These are phyloP conservation scores for Tympanoctomys barrerae DNA, from an alignment of 2,797 vertebrate genomes.

Conservation along the genomic window DNA sequence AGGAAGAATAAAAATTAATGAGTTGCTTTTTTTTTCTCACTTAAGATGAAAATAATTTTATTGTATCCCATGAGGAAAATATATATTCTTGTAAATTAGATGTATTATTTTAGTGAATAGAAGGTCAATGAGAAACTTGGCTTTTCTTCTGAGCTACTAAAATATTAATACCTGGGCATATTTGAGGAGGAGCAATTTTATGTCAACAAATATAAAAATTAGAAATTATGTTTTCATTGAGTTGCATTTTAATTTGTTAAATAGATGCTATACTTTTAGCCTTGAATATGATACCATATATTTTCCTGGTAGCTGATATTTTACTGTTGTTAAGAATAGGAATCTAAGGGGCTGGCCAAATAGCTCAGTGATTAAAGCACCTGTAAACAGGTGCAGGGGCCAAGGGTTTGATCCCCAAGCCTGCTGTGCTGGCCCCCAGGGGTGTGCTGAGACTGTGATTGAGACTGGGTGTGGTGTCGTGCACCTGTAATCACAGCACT, in stretches of 20 bases:
- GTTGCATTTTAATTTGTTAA: constrained; percentile 49
- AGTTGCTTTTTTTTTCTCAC: constrained; percentile 56
- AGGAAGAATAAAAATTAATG: constrained; percentile 66
- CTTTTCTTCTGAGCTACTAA: constrained; percentile 71
- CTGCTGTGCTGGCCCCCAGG: no score
- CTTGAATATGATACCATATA: background rate
- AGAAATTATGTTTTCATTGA: constrained; percentile 2
- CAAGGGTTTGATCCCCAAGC: no score
- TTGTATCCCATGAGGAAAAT: constrained; percentile 70
- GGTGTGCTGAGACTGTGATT: no score
- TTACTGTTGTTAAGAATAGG: constrained; percentile 18
- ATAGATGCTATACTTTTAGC: background rate
- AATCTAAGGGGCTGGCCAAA: no score
- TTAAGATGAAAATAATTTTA: constrained; percentile 68
- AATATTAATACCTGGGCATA: constrained; percentile 74
- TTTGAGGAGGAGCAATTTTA: constrained; percentile 42
- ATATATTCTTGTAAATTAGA: constrained; percentile 71
- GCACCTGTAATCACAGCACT: no score
- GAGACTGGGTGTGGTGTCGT: no score
- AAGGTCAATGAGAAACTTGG: constrained; percentile 67
- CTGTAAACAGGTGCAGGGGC: no score
- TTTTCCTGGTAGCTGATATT: constrained; percentile 58
- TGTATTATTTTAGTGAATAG: constrained; percentile 66
- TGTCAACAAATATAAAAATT: constrained; percentile 49
- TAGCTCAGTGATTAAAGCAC: no score